Evolutionary conservation across 2,888 invertebrate species (phyloP), one percentile per base, ranked within the genome.

Genomic region (Zaprionus lineosus): DNA sequence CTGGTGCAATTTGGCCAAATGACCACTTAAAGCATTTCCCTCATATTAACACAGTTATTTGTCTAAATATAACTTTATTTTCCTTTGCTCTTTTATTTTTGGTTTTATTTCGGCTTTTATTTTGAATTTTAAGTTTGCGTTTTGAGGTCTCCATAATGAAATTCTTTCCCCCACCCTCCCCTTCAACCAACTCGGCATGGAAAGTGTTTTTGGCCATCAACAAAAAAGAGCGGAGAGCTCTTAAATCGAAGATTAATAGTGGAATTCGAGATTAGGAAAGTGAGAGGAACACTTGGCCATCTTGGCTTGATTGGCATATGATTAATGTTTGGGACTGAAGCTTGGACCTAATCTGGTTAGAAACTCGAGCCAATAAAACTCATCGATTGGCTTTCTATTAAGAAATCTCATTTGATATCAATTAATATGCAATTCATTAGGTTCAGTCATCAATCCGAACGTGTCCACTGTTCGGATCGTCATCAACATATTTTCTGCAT

Each of bases 1-100:
- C 78, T 77, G 77, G 58, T 83, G 75, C 68, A 76, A 78, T 76
- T 82, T 74, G 44, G 55, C 39, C 59, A 78, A 82, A 74, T 71
- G 64, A 52, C 26, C 57, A 58, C 71, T 51, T 41, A 71, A 65
- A 68, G 48, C 44, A 58, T 59, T 62, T 37, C 19, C n/a, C n/a
- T n/a, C n/a, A n/a, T n/a, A n/a, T n/a, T 37, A 24, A 29, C 29
- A 26, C 40, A 28, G 37, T 56, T 60, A 8, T 34, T 24, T 36
- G 18, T 19, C 41, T 11, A 21, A 21, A 37, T n/a, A n/a, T n/a
- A n/a, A n/a, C n/a, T 41, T 46, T 16, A 28, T 28, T 14, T 41
- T 37, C 18, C 9, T 31, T 28, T 26, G 43, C 3, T 21, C 16
- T 43, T 29, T 11, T 33, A 3, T 40, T 46, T 34, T 62, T 56